These are phyloP conservation scores for Drosophila pachea DNA, from an alignment of 1,140 invertebrate species.

Conservation along the genomic window DNA sequence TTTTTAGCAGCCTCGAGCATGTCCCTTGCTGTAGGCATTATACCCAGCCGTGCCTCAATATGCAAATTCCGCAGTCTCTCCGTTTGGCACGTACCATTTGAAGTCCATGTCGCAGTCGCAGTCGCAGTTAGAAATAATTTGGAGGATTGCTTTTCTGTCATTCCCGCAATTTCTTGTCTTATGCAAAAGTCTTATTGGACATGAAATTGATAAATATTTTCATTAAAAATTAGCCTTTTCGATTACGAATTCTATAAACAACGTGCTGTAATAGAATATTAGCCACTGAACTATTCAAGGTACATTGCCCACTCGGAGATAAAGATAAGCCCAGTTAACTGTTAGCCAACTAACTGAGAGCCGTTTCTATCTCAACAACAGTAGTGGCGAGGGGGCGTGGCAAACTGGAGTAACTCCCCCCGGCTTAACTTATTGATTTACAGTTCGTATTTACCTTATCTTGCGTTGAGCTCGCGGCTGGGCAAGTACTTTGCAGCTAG, in stretches of 20 bases:
- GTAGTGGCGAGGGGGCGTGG: no score
- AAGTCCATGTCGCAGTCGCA: conserved; percentile 18
- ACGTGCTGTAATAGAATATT: conserved; percentile 1
- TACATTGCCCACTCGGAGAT: conserved; percentile 8
- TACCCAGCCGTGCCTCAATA: conserved; percentile 7
- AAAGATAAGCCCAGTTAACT: conserved; percentile 3
- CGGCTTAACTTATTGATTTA: conserved; percentile 23
- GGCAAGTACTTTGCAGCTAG: conserved; percentile 8
- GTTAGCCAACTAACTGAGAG: no score
- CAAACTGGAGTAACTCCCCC: not conserved
- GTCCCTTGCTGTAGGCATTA: not conserved
- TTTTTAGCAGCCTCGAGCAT: not conserved
- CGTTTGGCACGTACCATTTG: conserved; percentile 55
- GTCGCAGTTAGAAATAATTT: conserved; percentile 18
- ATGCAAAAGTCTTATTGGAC: not conserved
- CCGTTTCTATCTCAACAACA: no score
- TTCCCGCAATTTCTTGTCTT: not conserved
- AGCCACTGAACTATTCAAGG: conserved; percentile 25
- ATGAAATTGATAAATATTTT: conserved; percentile 12
- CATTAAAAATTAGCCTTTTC: not conserved
- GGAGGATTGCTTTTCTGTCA: not conserved
- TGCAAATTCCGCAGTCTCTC: conserved; percentile 39
- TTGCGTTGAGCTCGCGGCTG: not conserved
- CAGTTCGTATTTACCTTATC: conserved; percentile 14
- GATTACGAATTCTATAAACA: not conserved